These are phyloP conservation scores for Synanthedon andrenaeformis DNA, from an alignment of 2,888 invertebrate genomes.

Conservation along the genomic window DNA sequence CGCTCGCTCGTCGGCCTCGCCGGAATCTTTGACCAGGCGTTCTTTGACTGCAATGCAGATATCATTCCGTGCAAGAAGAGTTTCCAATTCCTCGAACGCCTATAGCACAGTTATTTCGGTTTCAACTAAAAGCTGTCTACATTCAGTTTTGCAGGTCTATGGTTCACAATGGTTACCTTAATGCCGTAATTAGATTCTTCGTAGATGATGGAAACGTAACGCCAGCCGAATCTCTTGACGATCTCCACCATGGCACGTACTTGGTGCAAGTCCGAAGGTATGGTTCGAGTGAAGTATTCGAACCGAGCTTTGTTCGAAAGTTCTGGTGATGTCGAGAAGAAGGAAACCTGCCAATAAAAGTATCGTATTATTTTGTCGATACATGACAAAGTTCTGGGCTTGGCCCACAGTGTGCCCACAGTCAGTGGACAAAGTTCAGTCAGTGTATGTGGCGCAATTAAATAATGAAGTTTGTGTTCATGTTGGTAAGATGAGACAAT, in stretches of 20 bases:
- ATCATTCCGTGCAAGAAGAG: constrained; percentile 81
- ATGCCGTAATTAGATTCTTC: constrained; percentile 92
- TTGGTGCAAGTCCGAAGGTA: constrained; percentile 91
- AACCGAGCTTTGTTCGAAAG: constrained; percentile 93
- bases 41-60: constrained; percentile 96
- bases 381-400: background rate
- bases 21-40: constrained; percentile 93
- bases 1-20: constrained; percentile 87
- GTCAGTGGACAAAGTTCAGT: too few relatives aligned
- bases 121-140: background rate
- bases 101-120: constrained; percentile 28
- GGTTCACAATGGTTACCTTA: constrained; percentile 66
- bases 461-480: too few relatives aligned
- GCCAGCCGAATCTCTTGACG: constrained; percentile 82
- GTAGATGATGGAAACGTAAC: constrained; percentile 88
- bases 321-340: constrained; percentile 94
- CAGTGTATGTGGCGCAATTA: too few relatives aligned
- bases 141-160: background rate
- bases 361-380: background rate
- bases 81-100: constrained; percentile 95
- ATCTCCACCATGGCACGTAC: constrained; percentile 91
- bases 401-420: too few relatives aligned
- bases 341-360: constrained; percentile 80
- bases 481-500: too few relatives aligned
- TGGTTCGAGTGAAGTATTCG: constrained; percentile 93